Conservation (phyloP, 2,888 invertebrate species). For the Cheiracanthium punctorium region DNA sequence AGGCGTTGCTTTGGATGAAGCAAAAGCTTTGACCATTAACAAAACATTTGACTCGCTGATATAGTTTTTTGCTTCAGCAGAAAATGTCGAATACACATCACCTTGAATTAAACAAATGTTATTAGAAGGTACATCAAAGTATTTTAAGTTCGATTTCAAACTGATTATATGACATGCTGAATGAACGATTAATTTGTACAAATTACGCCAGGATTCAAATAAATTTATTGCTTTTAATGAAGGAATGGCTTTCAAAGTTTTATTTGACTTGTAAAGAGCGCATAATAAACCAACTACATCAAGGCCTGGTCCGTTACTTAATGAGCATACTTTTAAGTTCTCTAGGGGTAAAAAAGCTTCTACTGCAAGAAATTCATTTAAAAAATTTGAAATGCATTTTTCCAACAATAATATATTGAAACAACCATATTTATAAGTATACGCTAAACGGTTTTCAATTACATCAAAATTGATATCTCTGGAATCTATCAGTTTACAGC, state of each 20-base stretch:
- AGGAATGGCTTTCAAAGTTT: not conserved
- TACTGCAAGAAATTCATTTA: not conserved
- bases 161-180: not conserved
- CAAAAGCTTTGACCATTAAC: not conserved
- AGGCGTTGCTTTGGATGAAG: not conserved
- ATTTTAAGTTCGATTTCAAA: not conserved
- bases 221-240: not conserved
- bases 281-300: not conserved
- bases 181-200: not conserved
- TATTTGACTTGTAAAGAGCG: not conserved
- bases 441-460: not conserved
- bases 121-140: not conserved
- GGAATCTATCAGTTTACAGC: not conserved
- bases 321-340: constrained; percentile 1
- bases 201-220: not conserved
- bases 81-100: not conserved
- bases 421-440: not conserved
- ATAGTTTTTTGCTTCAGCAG: not conserved
- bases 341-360: not conserved
- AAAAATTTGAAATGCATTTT: not conserved
- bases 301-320: constrained; percentile 7
- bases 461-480: not conserved
- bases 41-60: not conserved
- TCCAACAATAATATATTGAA: not conserved
- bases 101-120: not conserved